Evolutionary conservation across 1,140 invertebrate species (phyloP), one percentile per base, ranked within the genome.

Genomic region (Lasaia peninsularis): DNA sequence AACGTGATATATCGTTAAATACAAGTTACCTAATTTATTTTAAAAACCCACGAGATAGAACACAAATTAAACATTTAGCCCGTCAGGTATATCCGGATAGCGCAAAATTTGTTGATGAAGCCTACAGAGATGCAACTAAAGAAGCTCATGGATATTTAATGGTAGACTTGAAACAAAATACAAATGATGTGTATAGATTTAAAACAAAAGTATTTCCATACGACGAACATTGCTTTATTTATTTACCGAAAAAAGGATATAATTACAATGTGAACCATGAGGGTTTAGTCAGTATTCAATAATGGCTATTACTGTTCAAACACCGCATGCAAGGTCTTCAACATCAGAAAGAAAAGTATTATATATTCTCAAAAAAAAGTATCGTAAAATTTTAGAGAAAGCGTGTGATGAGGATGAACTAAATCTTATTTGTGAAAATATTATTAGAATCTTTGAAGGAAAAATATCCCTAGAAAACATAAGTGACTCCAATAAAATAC

Each of bases 11-110:
- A 28, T 80, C 71, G 7, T 52, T 86, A 8, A 85, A 84, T 62
- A 63, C 73, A 14, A 73, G 74, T 60, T 83, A 84, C 59, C 71
- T 88, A 31, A 69, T 84, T 31, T 70, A 76, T 51, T 80, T 88
- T 62, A 86, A 89, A 78, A 88, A 88, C 62, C 78, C 78, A 1
- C 65, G 82, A 14, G 83, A 89, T 65, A 67, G 62, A 59, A 75
- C 75, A 7, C 83, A 88, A 65, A 84, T 88, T 10, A 20, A 21
- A 24, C 24, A 48, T 58, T 60, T 89, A 11, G 66, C 73, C 0
- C 53, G 77, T 32, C 68, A 64, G 65, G 64, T 85, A 24, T 75
- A 28, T 24, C 80, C 80, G 1, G 75, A 78, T 59, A 76, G 86
- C 63, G 18, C 64, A 8, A 79, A 76, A 63, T 83, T 81, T 66